A percentile compares a stretch with the other conserved stretches of the same genome.
These are phyloP conservation scores for Neogobius melanostomus DNA, from an alignment of 2,113 vertebrate species.

Conservation along the genomic window DNA sequence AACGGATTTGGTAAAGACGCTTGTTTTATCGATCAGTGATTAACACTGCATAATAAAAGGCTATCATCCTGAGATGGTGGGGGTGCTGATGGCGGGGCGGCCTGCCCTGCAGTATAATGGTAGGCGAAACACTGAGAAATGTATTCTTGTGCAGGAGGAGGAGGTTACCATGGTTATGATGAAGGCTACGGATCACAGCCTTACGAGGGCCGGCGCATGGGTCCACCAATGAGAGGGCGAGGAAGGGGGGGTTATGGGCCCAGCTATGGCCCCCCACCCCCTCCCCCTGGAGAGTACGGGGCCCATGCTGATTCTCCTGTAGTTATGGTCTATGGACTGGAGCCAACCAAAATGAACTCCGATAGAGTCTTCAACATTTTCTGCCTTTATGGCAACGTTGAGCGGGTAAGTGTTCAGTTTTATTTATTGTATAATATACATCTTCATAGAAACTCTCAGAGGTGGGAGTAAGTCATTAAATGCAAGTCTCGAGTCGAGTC, in stretches of 20 bases:
- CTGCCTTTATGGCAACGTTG: slow-evolving; percentile 92
- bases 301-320: slow-evolving; percentile 90
- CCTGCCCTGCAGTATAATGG: too few relatives aligned
- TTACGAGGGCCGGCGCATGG: slow-evolving; percentile 89
- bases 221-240: slow-evolving; percentile 83
- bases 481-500: too few relatives aligned
- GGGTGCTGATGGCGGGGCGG: too few relatives aligned
- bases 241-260: slow-evolving; percentile 81
- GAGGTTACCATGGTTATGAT: slow-evolving; percentile 88
- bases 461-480: too few relatives aligned
- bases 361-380: slow-evolving; percentile 93
- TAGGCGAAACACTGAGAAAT: not conserved
- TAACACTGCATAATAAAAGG: too few relatives aligned
- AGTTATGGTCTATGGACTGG: slow-evolving; percentile 90
- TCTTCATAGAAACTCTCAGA: not conserved
- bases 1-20: too few relatives aligned
- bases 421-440: not conserved
- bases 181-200: slow-evolving; percentile 87
- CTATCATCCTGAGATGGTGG: too few relatives aligned
- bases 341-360: slow-evolving; percentile 88
- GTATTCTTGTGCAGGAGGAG: slow-evolving; percentile 72
- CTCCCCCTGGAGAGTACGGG: slow-evolving; percentile 84
- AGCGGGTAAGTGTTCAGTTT: slow-evolving; percentile 78
- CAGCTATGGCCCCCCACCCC: slow-evolving; percentile 84
- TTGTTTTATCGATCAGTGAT: too few relatives aligned